A percentile compares a stretch with the other conserved stretches of the same genome.
Conservation (phyloP, 1,140 invertebrate species). For the Cyclina sinensis region DNA sequence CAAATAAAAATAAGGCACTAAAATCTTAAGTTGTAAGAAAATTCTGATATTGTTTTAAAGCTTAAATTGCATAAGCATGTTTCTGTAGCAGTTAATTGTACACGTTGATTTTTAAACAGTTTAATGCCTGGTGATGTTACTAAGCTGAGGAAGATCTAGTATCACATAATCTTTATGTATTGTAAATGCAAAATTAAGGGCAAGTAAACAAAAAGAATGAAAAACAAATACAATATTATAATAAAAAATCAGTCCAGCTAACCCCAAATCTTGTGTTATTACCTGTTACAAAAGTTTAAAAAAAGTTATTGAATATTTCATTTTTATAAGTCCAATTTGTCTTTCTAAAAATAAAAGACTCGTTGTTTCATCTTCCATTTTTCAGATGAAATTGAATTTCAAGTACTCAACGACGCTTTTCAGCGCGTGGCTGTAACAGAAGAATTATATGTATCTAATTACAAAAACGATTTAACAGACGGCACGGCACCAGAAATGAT, state of each 20-base stretch:
- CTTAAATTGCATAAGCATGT: too few relatives aligned
- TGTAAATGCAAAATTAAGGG: neutral
- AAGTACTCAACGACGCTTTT: neutral
- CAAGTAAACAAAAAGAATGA: neutral
- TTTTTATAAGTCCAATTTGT: too few relatives aligned
- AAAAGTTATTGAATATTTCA: neutral
- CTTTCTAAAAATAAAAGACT: neutral
- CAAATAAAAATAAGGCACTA: neutral
- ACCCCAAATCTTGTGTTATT: neutral
- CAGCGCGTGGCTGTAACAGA: neutral
- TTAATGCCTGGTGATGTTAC: too few relatives aligned
- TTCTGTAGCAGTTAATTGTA: too few relatives aligned
- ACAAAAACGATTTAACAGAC: neutral
- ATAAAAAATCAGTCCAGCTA: neutral
- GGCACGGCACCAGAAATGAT: neutral
- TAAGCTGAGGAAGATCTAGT: too few relatives aligned
- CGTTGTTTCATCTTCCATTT: neutral
- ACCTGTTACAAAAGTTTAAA: neutral
- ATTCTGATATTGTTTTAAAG: too few relatives aligned
- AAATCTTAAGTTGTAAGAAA: too few relatives aligned
- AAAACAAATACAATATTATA: neutral
- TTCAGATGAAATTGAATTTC: neutral
- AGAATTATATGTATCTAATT: neutral
- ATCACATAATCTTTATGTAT: too few relatives aligned
- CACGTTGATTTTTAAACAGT: neutral